These are phyloP conservation scores for Halcyon smyrnensis DNA, from an alignment of 2,797 vertebrate genomes.

Conservation along the genomic window DNA sequence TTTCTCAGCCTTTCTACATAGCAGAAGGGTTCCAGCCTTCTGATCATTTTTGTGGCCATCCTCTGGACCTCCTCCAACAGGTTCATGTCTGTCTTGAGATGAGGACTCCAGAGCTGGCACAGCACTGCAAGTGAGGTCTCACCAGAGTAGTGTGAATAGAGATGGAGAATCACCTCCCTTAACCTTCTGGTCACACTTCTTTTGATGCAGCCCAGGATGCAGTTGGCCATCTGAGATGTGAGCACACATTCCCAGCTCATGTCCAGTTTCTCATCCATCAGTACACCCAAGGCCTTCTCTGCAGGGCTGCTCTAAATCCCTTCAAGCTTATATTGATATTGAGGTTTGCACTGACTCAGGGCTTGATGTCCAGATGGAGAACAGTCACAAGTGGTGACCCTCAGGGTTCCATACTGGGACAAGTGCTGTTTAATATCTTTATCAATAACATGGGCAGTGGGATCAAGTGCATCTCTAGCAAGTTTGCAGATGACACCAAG, in stretches of 20 bases:
- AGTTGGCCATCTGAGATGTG: too few species aligned
- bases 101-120: not conserved
- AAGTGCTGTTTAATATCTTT: not conserved
- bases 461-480: not conserved
- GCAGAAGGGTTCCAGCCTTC: not conserved
- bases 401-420: not conserved
- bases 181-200: not conserved
- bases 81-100: not conserved
- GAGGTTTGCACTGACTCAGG: not conserved
- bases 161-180: not conserved
- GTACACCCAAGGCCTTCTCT: not conserved
- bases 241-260: not conserved
- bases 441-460: not conserved
- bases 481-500: not conserved
- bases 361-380: not conserved
- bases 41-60: not conserved
- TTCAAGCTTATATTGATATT: not conserved
- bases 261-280: not conserved
- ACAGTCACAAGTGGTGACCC: not conserved
- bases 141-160: not conserved
- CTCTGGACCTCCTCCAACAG: not conserved
- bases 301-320: not conserved
- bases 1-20: not conserved
- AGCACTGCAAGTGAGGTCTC: not conserved
- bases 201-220: not conserved